A percentile compares a stretch with the other conserved stretches of the same genome.
These are phyloP conservation scores for Helleia helle DNA, from an alignment of 2,888 invertebrate species.

Conservation along the genomic window DNA sequence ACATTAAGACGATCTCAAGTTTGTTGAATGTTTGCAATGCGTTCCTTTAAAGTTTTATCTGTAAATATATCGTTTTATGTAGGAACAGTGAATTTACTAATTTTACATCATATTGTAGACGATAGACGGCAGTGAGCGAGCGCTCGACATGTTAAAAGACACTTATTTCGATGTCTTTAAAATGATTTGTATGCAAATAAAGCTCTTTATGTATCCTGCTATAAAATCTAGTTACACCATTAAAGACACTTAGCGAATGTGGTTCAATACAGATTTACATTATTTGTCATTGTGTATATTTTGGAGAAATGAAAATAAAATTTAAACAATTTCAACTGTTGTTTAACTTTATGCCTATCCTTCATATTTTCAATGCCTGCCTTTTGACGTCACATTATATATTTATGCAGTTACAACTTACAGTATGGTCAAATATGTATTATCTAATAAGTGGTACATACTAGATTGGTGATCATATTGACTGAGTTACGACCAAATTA, in stretches of 20 bases:
- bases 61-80: slow-evolving; percentile 66
- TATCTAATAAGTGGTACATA: no score
- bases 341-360: slow-evolving; percentile 20
- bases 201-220: slow-evolving; percentile 68
- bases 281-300: slow-evolving; percentile 72
- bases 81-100: slow-evolving; percentile 69
- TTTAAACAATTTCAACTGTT: slow-evolving; percentile 52
- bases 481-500: no score
- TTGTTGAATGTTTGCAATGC: slow-evolving; percentile 74
- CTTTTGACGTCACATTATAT: no score
- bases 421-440: no score
- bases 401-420: no score
- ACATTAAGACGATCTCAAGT: slow-evolving; percentile 74
- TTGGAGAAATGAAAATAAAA: slow-evolving; percentile 72
- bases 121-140: slow-evolving; percentile 32
- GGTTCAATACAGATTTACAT: slow-evolving; percentile 55
- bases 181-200: slow-evolving; percentile 54
- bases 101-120: slow-evolving; percentile 51
- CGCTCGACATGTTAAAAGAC: slow-evolving; percentile 40
- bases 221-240: slow-evolving; percentile 57
- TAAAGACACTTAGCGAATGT: slow-evolving; percentile 61
- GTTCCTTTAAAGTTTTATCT: slow-evolving; percentile 74
- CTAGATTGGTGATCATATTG: no score
- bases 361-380: no score
- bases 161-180: slow-evolving; percentile 35